Conservation (phyloP, 2,888 invertebrate species). For the Cantharis nigra region DNA sequence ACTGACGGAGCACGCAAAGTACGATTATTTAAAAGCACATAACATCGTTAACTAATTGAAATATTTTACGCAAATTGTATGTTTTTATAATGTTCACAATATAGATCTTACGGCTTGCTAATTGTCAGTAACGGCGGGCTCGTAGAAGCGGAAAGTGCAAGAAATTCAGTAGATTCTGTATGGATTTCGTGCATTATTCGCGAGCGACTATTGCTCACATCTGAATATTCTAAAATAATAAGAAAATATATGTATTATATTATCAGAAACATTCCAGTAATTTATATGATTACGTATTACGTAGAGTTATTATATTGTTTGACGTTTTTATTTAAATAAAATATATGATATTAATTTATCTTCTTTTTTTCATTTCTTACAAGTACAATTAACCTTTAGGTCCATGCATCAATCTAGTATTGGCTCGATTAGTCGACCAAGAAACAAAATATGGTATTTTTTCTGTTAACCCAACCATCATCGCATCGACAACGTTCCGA, state of each 20-base stretch:
- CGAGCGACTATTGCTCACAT: constrained; percentile 55
- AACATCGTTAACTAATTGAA: constrained; percentile 16
- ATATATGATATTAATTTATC: constrained; percentile 33
- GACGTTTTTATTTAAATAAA: constrained; percentile 39
- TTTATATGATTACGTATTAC: constrained; percentile 53
- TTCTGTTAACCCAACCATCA: no score
- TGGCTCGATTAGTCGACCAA: no score
- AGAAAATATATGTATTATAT: constrained; percentile 57
- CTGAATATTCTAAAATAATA: constrained; percentile 58
- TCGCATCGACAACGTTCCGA: no score
- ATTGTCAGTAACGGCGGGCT: constrained; percentile 53
- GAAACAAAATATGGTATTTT: no score
- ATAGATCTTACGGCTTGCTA: constrained; percentile 46
- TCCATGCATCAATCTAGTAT: no score
- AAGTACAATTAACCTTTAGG: not conserved
- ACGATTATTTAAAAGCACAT: constrained; percentile 14
- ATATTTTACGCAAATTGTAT: constrained; percentile 12
- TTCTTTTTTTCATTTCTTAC: not conserved
- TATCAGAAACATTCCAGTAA: constrained; percentile 46
- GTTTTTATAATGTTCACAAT: constrained; percentile 35
- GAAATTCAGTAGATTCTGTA: constrained; percentile 34
- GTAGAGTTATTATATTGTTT: constrained; percentile 42
- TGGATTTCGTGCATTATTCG: constrained; percentile 32
- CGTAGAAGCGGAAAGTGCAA: constrained; percentile 47
- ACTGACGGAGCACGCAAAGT: constrained; percentile 38